Evolutionary conservation across 1,140 invertebrate genomes (phyloP), one percentile per base, ranked within the genome.

Genomic region (Euwallacea similis): DNA sequence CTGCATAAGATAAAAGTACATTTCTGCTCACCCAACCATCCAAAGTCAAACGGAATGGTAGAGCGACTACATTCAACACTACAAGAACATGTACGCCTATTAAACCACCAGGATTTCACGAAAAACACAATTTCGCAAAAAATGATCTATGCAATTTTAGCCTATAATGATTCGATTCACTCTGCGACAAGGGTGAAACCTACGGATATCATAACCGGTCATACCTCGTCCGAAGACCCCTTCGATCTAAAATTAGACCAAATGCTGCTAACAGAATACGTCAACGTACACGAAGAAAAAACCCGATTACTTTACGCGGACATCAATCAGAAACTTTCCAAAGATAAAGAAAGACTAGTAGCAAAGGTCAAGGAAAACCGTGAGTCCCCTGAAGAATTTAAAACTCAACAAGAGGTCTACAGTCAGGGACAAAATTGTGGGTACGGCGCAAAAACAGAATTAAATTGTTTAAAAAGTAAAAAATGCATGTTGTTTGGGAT

Each of bases 141-240:
- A 61, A 67, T 72, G 64, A 56, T 59, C 9, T 68, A 73, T 42
- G 71, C 66, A 21, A 73, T 73, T 42, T 47, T 73, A 46, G 71
- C 69, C 7, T 70, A 70, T 42, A 70, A 70, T 13, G 6, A 70
- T 64, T 55, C 68, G 2, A 58, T 70, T 42, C 43, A 70, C 33
- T 63, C 68, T 16, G 43, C n/a, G 3, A 63, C 68, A 13, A 70
- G 63, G 21, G 9, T 70, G 15, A 70, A 70, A 43, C 68, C 61
- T 42, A 55, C 43, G 0, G 61, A 69, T 7, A 41, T 70, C 9
- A 63, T 70, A 13, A 54, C 42, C 16, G 60, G 59, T 6, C 59
- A 69, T 47, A 54, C 55, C 3, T 15, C 59, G 1, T n/a, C 7
- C 0, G 44, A 70, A 11, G 41, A 63, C 50, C 59, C 68, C 9